Base-by-base conservation (phyloP, 2,797 vertebrate species). In the Champsocephalus gunnari region DNA sequence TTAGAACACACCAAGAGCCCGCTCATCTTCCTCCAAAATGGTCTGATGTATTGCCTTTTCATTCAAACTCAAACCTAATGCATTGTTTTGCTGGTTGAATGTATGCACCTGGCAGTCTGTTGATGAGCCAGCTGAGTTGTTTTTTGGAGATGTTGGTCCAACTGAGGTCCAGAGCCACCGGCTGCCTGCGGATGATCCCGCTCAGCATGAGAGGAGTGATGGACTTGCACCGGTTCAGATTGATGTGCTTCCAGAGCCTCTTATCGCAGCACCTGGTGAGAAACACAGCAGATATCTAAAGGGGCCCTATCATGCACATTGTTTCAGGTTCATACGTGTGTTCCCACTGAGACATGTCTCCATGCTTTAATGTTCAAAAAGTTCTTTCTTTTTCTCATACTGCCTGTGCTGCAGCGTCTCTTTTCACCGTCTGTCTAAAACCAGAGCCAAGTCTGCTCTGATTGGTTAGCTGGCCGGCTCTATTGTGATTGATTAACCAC, bases 141-240 rank as follows among this genome's bases (percentile, higher is more conserved):
- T 98, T 99, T 93, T 99, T 99, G 60, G 98, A 99, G 93, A 98
- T 98, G 89, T 99, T 99, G 92, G 98, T 99, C 98, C 98, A 99
- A 95, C 98, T 98, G 87, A 99, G 95, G 93, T 99, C 97, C 74
- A 99, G 95, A 49, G 95, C 95, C 53, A 95, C 93, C 0, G 98
- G 97, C 91, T 99, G 98, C 57, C 97, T 95, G 77, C 97, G 95
- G 88, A 99, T 98, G 89, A 99, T 98, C 17, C 98, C 98, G 0
- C 97, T 99, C 86, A 99, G 95, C 98, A 99, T 98, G 67, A 98
- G 95, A 5, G 98, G 97, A 3, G 96, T 98, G 94, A 99, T 98
- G 87, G 97, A 97, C 94, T 97, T 98, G 82, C 98, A 99, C 82
- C 97, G 96, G 91, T 96, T 97, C 90, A 98, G 94, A 87, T 98